Conservation (phyloP, 2,888 invertebrate genomes). For the Augochlorella aurata region DNA sequence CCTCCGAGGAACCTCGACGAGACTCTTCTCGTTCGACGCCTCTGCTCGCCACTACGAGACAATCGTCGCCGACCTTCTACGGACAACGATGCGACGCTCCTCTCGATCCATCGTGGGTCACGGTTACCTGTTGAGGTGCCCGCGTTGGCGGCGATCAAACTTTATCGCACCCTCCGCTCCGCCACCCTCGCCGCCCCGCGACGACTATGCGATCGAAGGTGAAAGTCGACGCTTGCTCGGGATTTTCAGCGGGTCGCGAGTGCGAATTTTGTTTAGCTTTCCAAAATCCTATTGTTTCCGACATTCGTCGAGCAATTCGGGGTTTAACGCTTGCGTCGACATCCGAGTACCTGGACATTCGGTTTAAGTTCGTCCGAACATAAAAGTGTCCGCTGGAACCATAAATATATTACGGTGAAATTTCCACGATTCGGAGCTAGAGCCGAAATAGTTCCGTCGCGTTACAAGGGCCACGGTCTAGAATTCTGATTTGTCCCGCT, state of each 20-base stretch:
- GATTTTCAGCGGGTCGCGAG: not conserved
- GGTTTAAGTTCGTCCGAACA: too few relatives aligned
- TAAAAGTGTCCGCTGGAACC: too few relatives aligned
- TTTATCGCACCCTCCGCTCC: constrained; percentile 26
- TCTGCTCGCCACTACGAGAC: constrained; percentile 10
- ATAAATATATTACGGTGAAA: too few relatives aligned
- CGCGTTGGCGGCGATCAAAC: constrained; percentile 32
- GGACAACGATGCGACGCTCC: constrained; percentile 36
- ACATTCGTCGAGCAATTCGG: too few relatives aligned
- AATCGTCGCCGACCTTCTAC: constrained; percentile 46
- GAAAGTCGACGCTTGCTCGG: not conserved
- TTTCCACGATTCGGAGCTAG: not conserved
- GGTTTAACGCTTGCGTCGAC: too few relatives aligned
- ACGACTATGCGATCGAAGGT: not conserved
- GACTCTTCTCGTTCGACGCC: constrained; percentile 17
- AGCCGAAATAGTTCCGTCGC: not conserved
- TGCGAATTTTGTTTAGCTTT: not conserved
- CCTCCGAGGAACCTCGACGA: too few relatives aligned
- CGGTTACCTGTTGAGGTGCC: constrained; percentile 42
- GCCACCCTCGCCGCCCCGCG: not conserved
- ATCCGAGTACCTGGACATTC: too few relatives aligned
- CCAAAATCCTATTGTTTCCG: too few relatives aligned
- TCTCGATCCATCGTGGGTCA: constrained; percentile 14
- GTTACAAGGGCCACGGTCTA: not conserved
- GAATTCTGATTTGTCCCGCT: constrained; percentile 1